Evolutionary conservation across 1,140 invertebrate genomes (phyloP).

Genomic region (Nomia melanderi): DNA sequence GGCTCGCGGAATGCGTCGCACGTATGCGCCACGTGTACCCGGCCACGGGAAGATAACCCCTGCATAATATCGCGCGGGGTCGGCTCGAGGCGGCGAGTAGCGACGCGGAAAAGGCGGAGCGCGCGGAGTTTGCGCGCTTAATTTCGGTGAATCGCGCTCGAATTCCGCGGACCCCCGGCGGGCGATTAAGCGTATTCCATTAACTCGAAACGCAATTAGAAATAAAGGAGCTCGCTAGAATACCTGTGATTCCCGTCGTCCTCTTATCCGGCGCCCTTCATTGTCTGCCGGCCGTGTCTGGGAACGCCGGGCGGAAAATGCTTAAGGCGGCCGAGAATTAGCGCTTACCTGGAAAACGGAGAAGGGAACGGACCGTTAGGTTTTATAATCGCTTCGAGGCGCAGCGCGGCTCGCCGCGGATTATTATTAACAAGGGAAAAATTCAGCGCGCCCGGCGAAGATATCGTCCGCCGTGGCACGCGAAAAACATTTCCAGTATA

Average conservation of each 20-base stretch:
- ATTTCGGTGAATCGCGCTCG: conserved; percentile 55
- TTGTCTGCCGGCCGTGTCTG: conserved; percentile 18
- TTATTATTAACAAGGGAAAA: too few species aligned
- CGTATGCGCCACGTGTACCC: background rate
- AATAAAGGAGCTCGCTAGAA: conserved; percentile 65
- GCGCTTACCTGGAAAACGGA: conserved; percentile 64
- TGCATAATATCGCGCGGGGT: background rate
- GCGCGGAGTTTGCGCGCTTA: conserved; percentile 40
- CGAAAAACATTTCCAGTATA: too few species aligned
- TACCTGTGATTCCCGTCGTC: conserved; percentile 52
- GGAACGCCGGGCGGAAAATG: conserved; percentile 47
- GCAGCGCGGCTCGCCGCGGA: conserved; percentile 10
- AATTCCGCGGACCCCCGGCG: conserved; percentile 51
- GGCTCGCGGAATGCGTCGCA: background rate
- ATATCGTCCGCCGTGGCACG: too few species aligned
- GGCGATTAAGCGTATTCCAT: conserved; percentile 66
- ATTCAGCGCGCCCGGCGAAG: too few species aligned
- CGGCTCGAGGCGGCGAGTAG: background rate
- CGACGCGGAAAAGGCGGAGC: conserved; percentile 9
- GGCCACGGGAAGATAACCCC: background rate
- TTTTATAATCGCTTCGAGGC: conserved; percentile 25
- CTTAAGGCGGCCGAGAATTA: conserved; percentile 55
- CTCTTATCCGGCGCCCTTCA: conserved; percentile 26
- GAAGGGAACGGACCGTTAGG: conserved; percentile 58
- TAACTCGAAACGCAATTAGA: conserved; percentile 73